Conservation (phyloP, 2,888 invertebrate species). For the Nemotelus pantherinus region DNA sequence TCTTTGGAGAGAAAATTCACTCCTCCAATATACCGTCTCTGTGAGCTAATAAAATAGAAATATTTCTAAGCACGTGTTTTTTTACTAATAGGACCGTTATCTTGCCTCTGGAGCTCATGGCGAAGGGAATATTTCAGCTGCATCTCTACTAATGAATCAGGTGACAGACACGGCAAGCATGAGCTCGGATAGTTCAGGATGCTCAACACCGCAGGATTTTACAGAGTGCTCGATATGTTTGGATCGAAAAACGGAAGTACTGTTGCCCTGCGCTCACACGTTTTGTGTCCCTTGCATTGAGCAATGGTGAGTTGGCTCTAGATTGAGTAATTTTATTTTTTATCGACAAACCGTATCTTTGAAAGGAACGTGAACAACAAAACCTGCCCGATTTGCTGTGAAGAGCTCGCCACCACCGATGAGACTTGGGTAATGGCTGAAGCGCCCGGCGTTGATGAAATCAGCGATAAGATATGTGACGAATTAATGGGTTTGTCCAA, state of each 20-base stretch:
- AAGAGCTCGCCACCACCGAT: slow-evolving; percentile 70
- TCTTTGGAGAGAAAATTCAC: no score
- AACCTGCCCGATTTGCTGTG: slow-evolving; percentile 77
- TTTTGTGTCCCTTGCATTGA: slow-evolving; percentile 78
- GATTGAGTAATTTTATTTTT: slow-evolving; percentile 27
- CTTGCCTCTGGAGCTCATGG: slow-evolving; percentile 39
- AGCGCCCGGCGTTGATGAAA: slow-evolving; percentile 70
- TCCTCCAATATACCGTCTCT: no score
- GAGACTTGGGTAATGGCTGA: slow-evolving; percentile 75
- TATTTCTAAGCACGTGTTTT: not conserved
- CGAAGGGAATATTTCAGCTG: slow-evolving; percentile 53
- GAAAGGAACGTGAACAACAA: slow-evolving; percentile 74
- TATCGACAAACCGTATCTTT: not conserved
- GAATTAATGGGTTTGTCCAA: slow-evolving; percentile 59
- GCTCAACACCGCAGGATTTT: slow-evolving; percentile 57
- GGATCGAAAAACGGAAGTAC: slow-evolving; percentile 74
- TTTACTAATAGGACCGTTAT: slow-evolving; percentile 11
- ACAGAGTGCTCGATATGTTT: slow-evolving; percentile 78
- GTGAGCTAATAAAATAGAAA: not conserved
- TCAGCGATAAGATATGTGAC: slow-evolving; percentile 67
- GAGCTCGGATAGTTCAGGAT: slow-evolving; percentile 51
- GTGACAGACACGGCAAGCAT: slow-evolving; percentile 55
- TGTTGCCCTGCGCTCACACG: slow-evolving; percentile 75
- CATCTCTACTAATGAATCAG: slow-evolving; percentile 63
- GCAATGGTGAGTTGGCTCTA: slow-evolving; percentile 68